These are phyloP conservation scores for Tillus elongatus DNA, from an alignment of 2,888 invertebrate species.

Conservation along the genomic window DNA sequence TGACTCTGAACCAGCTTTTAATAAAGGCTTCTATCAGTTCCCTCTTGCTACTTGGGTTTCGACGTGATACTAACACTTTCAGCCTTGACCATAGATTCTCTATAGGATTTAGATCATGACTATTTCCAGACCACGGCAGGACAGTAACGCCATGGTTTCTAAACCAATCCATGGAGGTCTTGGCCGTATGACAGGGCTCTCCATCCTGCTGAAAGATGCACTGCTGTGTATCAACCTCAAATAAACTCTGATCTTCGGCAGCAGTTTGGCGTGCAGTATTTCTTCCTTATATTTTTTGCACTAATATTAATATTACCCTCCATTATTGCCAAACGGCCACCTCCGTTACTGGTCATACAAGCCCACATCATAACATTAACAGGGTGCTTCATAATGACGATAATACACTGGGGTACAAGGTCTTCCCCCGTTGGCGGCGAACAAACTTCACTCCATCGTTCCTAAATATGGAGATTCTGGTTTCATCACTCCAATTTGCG, in stretches of 20 bases:
- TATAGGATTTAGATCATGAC: not conserved
- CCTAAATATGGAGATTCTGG: too few species aligned
- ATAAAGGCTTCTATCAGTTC: too few species aligned
- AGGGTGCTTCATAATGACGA: too few species aligned
- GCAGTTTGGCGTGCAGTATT: not conserved
- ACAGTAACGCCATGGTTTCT: not conserved
- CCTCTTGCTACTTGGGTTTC: too few species aligned
- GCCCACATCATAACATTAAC: too few species aligned
- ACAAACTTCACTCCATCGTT: too few species aligned
- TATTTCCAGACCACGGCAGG: not conserved
- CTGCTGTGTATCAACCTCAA: not conserved
- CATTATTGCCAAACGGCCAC: not conserved
- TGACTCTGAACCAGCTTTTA: too few species aligned
- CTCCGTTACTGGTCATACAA: not conserved
- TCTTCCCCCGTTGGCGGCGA: too few species aligned
- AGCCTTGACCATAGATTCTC: conserved; percentile 3
- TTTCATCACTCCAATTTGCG: too few species aligned
- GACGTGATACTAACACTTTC: too few species aligned
- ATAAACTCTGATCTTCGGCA: not conserved
- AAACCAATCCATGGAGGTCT: not conserved
- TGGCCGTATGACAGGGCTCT: not conserved
- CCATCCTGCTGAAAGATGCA: not conserved
- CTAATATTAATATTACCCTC: not conserved
- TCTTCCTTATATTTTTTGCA: too few species aligned
- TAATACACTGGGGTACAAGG: too few species aligned